Evolutionary conservation across 1,140 invertebrate species (phyloP).

Genomic region (Nylanderia fulva): DNA sequence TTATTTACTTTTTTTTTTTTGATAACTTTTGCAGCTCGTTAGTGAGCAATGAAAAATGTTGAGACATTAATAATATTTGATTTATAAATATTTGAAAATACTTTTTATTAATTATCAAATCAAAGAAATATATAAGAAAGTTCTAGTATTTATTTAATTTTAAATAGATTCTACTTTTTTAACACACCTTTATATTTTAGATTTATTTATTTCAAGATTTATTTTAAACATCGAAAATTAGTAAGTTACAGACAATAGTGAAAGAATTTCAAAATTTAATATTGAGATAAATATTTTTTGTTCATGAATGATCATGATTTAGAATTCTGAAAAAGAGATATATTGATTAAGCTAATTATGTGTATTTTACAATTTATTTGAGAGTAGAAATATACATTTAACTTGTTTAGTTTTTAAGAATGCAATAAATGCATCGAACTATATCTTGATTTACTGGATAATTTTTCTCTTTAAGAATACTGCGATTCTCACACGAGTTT

Average conservation of each 20-base stretch:
- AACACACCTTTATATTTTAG: no score
- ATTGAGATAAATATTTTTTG: background rate
- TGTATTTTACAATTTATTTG: background rate
- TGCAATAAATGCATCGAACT: conserved; percentile 40
- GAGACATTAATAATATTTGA: background rate
- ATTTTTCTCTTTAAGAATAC: conserved; percentile 1
- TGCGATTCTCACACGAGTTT: conserved; percentile 22
- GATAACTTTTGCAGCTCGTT: background rate
- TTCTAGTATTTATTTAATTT: no score
- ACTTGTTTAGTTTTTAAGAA: conserved; percentile 24
- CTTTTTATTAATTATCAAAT: background rate
- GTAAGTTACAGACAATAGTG: background rate
- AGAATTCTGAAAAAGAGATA: background rate
- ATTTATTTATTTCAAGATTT: no score
- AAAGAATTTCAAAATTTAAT: background rate
- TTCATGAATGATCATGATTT: background rate
- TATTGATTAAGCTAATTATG: background rate
- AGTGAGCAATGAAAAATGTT: background rate
- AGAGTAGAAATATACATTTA: background rate
- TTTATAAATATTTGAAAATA: background rate
- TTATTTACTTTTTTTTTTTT: background rate
- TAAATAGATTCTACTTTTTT: no score
- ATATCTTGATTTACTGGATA: conserved; percentile 27
- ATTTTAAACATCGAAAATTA: no score
- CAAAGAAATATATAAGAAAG: background rate